Evolutionary conservation across 2,888 invertebrate species (phyloP).

Genomic region (Therioaphis trifolii): DNA sequence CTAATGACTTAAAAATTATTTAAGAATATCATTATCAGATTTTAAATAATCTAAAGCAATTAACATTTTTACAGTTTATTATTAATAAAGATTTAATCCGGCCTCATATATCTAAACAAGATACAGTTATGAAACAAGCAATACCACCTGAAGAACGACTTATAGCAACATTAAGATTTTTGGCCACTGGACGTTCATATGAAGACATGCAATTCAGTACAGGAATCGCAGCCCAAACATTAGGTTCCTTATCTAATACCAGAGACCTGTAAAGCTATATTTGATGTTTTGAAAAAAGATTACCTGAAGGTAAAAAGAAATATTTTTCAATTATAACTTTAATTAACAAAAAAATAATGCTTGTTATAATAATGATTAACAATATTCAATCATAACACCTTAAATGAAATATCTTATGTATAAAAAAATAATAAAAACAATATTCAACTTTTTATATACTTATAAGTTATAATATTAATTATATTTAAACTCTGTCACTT

Average conservation of each 20-base stretch:
- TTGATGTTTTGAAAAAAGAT: background rate
- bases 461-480: too few species aligned
- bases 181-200: slow-evolving; percentile 4
- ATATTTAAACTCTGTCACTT: too few species aligned
- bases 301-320: background rate
- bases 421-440: background rate
- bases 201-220: background rate
- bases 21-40: background rate
- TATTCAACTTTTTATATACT: background rate
- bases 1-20: background rate
- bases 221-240: background rate
- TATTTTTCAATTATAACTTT: background rate
- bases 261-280: background rate
- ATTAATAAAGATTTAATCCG: background rate
- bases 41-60: background rate
- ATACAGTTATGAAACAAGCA: slow-evolving; percentile 4
- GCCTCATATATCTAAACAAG: background rate
- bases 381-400: too few species aligned
- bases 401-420: too few species aligned
- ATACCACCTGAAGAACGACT: too few species aligned
- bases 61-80: background rate
- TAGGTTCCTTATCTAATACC: background rate
- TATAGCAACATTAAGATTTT: background rate
- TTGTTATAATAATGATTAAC: too few species aligned
- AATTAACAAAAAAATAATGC: background rate